phyloP scores from a whole-genome alignment of 2,888 invertebrate species.

The Drosophila leonis region DNA sequence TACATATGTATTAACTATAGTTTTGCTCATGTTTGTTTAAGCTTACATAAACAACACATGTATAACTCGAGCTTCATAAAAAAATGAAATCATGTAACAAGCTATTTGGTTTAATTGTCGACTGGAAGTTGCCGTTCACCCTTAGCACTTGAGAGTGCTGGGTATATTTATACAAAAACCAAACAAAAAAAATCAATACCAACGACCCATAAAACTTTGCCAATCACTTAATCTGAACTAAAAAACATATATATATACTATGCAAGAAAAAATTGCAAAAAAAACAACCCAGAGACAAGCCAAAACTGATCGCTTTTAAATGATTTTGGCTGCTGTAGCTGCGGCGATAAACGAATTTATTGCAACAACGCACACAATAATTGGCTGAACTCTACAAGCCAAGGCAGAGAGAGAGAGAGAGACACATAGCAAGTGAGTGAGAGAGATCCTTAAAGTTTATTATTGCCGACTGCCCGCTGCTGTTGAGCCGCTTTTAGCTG shows the following conservation, averaged over 20 bases:
- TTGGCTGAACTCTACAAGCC: conserved; percentile 64
- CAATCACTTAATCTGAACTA: conserved; percentile 82
- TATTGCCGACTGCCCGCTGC: conserved; percentile 55
- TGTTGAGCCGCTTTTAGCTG: conserved; percentile 30
- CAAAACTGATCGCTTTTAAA: conserved; percentile 76
- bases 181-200: conserved; percentile 16
- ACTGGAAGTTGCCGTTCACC: background rate
- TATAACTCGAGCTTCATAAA: background rate
- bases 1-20: too few species aligned
- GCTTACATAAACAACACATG: background rate
- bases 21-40: background rate
- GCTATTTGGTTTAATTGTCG: background rate
- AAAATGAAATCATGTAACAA: background rate
- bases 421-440: background rate
- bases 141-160: background rate
- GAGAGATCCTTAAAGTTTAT: conserved; percentile 73
- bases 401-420: background rate
- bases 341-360: conserved; percentile 85
- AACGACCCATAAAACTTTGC: conserved; percentile 53
- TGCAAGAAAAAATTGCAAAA: conserved; percentile 25
- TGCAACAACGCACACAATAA: conserved; percentile 83
- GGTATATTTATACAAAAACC: background rate
- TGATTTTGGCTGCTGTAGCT: conserved; percentile 76
- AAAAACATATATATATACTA: conserved; percentile 26
- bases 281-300: conserved; percentile 7